Evolutionary conservation across 2,797 vertebrate species (phyloP).

Genomic region (Sebastes itinus): DNA sequence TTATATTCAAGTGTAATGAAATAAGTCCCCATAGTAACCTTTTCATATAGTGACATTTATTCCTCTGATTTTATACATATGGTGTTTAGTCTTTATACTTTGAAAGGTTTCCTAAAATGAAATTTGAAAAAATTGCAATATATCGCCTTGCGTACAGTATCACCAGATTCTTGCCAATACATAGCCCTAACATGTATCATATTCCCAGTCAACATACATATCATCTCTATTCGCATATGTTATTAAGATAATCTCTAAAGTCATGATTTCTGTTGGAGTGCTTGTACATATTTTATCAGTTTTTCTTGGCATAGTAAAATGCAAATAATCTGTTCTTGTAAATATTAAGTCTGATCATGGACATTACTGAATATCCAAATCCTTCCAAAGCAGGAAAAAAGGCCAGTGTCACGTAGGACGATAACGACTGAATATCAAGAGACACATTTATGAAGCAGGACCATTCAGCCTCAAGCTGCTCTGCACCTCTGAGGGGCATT

Average conservation of each 20-base stretch:
- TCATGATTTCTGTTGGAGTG: slow-evolving; percentile 11
- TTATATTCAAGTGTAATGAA: too few relatives aligned
- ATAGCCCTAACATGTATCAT: background rate
- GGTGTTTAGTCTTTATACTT: too few relatives aligned
- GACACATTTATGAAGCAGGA: slow-evolving; percentile 21
- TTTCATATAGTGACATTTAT: too few relatives aligned
- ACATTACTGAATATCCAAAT: slow-evolving; percentile 12
- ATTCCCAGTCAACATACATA: background rate
- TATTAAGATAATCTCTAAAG: slow-evolving; percentile 17
- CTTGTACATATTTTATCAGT: slow-evolving; percentile 21
- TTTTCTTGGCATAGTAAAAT: slow-evolving; percentile 18
- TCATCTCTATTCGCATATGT: background rate
- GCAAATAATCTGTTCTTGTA: slow-evolving; percentile 14
- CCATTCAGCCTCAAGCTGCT: background rate
- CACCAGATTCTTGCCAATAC: too few relatives aligned
- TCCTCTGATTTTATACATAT: too few relatives aligned
- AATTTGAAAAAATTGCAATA: too few relatives aligned
- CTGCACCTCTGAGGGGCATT: slow-evolving; percentile 28
- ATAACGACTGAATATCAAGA: background rate
- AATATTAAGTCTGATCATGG: slow-evolving; percentile 19
- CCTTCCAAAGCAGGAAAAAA: background rate
- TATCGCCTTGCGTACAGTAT: too few relatives aligned
- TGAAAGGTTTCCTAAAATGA: too few relatives aligned
- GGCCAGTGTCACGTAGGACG: background rate
- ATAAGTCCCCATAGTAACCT: too few relatives aligned